A percentile compares a stretch with the other conserved stretches of the same genome.
Evolutionary conservation across 2,797 vertebrate genomes (phyloP).

Genomic region (Pitangus sulphuratus): DNA sequence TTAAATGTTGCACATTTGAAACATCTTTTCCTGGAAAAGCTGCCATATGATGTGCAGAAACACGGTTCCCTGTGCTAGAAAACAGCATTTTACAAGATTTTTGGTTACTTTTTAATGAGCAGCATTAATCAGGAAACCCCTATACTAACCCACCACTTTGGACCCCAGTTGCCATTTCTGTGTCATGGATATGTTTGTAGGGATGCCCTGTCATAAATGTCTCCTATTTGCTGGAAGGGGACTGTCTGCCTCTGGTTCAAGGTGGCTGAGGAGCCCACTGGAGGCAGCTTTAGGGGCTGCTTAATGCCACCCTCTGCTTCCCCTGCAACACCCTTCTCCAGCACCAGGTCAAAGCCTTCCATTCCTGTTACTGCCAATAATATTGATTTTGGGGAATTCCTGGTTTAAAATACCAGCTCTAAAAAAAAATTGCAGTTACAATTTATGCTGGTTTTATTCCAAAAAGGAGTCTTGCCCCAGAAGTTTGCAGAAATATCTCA

Average conservation of each 20-base stretch:
- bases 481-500: not conserved
- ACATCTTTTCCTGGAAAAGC: not conserved
- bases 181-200: not conserved
- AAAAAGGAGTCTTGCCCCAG: not conserved
- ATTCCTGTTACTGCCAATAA: not conserved
- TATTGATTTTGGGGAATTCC: not conserved
- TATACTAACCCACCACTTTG: not conserved
- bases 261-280: not conserved
- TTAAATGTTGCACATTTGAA: not conserved
- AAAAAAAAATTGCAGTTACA: not conserved
- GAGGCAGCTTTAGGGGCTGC: not conserved
- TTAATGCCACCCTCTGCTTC: not conserved
- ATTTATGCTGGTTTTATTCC: not conserved
- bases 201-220: not conserved
- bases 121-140: not conserved
- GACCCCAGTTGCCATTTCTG: not conserved
- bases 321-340: accelerated
- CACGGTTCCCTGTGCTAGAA: not conserved
- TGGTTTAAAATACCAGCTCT: not conserved
- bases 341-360: not conserved
- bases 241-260: not conserved
- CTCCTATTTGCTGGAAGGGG: not conserved
- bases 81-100: not conserved
- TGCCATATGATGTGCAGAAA: not conserved
- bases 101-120: not conserved